phyloP scores from a whole-genome alignment of 2,113 vertebrate genomes.

The Irena cyanogastra region DNA sequence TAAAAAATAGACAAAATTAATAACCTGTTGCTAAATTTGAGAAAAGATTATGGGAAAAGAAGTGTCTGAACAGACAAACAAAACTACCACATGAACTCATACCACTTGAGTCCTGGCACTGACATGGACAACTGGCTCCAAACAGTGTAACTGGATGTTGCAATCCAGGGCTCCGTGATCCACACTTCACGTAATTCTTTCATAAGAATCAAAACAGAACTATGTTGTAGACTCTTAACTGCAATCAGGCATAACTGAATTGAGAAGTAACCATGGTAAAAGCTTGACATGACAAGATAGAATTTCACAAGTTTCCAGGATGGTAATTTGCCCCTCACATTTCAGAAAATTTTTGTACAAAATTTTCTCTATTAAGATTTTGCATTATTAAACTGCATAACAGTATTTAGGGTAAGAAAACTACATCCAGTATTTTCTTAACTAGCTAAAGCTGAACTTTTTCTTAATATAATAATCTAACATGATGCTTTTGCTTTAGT shows the following conservation, averaged over 20 bases:
- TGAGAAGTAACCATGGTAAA: neutral
- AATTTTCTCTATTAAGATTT: neutral
- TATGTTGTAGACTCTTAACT: neutral
- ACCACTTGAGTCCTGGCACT: neutral
- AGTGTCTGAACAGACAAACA: neutral
- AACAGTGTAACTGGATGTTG: fast-evolving
- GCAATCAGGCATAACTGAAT: neutral
- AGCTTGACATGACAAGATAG: neutral
- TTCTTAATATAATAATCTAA: neutral
- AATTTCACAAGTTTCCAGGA: neutral
- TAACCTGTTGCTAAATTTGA: neutral
- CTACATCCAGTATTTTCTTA: neutral
- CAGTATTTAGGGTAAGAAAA: neutral
- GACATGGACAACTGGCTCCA: neutral
- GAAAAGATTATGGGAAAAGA: neutral
- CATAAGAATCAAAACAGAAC: neutral
- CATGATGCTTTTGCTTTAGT: neutral
- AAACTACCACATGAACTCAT: neutral
- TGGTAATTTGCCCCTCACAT: neutral
- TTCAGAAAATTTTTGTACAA: neutral
- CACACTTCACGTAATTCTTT: neutral
- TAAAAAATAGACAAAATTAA: neutral
- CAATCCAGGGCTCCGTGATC: neutral
- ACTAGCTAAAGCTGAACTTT: neutral
- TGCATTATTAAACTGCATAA: neutral